Base-by-base conservation (phyloP, 2,113 vertebrate species). In the Otis tarda region DNA sequence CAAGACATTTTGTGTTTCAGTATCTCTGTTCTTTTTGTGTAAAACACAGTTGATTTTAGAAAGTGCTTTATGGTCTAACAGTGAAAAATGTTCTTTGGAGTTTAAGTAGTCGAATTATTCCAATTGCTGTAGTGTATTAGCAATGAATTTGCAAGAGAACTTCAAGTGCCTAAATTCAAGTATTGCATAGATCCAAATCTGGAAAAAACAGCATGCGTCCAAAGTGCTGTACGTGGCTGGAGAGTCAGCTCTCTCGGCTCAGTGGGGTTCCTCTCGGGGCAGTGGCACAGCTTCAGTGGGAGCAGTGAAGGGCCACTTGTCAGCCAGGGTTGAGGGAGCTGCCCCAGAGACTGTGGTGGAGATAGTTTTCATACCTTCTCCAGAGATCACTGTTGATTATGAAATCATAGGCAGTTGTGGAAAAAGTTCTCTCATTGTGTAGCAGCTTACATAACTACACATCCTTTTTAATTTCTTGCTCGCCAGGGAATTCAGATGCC, bases 141-240 rank as follows among this genome's bases (percentile, higher is more conserved):
- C 47, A 67, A 2, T 2, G 4, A 22, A n/a, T 68, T 75, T 83
- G 87, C 69, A 35, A 39, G 47, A 27, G n/a, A 50, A 74, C 14
- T 73, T 89, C 16, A 60, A 35, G 9, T 30, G 7, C 23, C 5
- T 77, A 47, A 69, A 59, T 43, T 67, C 31, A 93, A 22, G 12
- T 52, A 47, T n/a, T 9, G 1, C 55, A 81, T 70, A 16, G 45
- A 53, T 67, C 28, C 25, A 71, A 52, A 68, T 28, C 6, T 6
- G 12, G 41, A 45, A 67, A 78, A 55, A 31, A 0, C 37, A 45
- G 24, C 21, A 8, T 0, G 0, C 50, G 52, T 77, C 31, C 3
- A 1, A 59, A 71, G 37, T 10, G 18, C 69, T 70, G 16, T 30
- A 12, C 28, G 1, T 18, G 63, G 41, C 35, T 1, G 4, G 59